Evolutionary conservation across 1,140 invertebrate species (phyloP).

Genomic region (Penaeus indicus): DNA sequence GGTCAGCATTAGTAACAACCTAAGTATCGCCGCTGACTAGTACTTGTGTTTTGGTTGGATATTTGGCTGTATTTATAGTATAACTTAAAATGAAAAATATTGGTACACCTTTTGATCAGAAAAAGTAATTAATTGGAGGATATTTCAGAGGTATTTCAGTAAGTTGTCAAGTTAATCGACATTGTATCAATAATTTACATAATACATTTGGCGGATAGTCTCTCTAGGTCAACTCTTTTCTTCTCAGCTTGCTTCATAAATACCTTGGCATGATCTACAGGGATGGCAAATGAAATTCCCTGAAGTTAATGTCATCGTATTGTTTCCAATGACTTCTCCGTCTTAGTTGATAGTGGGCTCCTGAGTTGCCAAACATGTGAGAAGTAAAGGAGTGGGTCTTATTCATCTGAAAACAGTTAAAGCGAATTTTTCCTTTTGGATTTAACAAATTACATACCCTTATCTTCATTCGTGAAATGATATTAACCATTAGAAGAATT

Average conservation of each 20-base stretch:
- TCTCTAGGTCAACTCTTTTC: constrained; percentile 57
- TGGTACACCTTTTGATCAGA: background rate
- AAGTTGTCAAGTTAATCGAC: background rate
- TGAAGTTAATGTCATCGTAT: constrained; percentile 86
- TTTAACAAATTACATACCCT: background rate
- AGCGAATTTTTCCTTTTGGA: background rate
- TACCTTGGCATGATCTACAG: constrained; percentile 90
- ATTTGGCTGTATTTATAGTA: constrained; percentile 6
- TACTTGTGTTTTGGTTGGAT: constrained; percentile 17
- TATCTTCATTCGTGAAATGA: background rate
- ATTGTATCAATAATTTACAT: background rate
- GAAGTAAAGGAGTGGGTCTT: background rate
- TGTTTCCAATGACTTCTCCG: constrained; percentile 94
- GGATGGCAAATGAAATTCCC: constrained; percentile 95
- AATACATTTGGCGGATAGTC: background rate
- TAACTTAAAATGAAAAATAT: background rate
- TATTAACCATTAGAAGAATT: constrained; percentile 66
- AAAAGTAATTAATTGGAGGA: too few relatives aligned
- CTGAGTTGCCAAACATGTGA: constrained; percentile 88
- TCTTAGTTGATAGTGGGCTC: constrained; percentile 93
- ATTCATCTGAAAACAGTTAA: background rate
- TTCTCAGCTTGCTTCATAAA: constrained; percentile 80
- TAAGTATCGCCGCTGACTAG: constrained; percentile 75
- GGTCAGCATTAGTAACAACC: constrained; percentile 91
- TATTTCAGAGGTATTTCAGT: too few relatives aligned